Base-by-base conservation (phyloP, 2,113 vertebrate species). In the Macrotus californicus region DNA sequence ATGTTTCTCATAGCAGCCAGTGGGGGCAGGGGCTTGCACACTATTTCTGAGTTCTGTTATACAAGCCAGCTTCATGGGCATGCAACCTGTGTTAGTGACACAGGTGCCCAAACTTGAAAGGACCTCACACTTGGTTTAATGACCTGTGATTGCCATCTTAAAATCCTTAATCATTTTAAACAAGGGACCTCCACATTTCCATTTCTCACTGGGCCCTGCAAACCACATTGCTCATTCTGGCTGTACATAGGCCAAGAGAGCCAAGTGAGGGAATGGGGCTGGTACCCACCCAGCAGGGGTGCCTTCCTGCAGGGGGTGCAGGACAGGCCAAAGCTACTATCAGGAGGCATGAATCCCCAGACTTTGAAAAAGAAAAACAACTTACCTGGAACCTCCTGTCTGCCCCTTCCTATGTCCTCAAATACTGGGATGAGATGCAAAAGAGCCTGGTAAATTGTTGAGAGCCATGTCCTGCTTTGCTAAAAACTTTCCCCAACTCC, bases 111-210 rank as follows among this genome's bases (percentile, higher is more conserved):
- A 13, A 29, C 46, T 73, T 48, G 15, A 72, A 72, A 85, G 79
- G 31, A 46, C 19, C 31, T 8, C 22, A 13, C 0, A 3, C 6
- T 69, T 48, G 46, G 12, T 73, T 84, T 43, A 72, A 81, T 24
- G 41, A 26, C 76, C 39, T 43, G n/a, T 36, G 36, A 18, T 89
- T 0, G 10, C 50, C 43, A 13, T 79, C 61, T 70, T 86, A 46
- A 92, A 83, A 89, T 77, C 95, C 54, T 91, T 85, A 54, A 73
- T 77, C 70, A 69, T 41, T 79, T 91, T 67, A 43, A 91, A 94
- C n/a, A 81, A 43, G 69, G 36, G 24, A 22, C 15, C 22, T 48
- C 50, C 24, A 59, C 16, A 36, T 91, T 88, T 96, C 70, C 34
- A 85, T 61, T 94, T 94, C 76, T 75, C 59, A 41, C 16, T 21